Conservation (phyloP, 1,140 invertebrate genomes). For the Calycopis cecrops region DNA sequence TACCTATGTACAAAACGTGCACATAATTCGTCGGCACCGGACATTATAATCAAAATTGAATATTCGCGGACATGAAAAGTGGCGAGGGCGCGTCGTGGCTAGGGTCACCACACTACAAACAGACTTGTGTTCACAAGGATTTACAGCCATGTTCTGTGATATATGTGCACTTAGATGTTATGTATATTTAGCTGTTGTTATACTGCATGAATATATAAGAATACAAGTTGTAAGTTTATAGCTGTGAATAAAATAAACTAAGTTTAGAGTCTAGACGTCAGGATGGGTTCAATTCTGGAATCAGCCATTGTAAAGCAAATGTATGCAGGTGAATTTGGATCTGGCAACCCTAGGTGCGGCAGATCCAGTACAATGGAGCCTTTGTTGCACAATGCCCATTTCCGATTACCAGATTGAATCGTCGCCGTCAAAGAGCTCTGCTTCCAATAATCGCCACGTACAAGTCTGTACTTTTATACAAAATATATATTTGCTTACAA, state of each 20-base stretch:
- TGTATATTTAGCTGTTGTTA: no score
- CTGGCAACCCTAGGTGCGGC: conserved; percentile 10
- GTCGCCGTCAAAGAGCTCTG: conserved; percentile 55
- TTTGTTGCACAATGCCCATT: conserved; percentile 70
- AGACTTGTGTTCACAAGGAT: no score
- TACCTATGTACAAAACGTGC: no score
- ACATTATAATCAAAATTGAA: conserved; percentile 27
- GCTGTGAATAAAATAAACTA: no score
- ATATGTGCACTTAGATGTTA: no score
- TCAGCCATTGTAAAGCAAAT: no score
- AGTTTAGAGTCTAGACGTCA: no score
- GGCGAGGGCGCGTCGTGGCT: conserved; percentile 32
- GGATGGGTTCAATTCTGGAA: no score
- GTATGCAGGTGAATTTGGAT: neutral
- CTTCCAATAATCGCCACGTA: conserved; percentile 44
- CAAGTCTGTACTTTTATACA: neutral
- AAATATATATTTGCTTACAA: neutral
- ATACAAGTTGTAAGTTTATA: no score
- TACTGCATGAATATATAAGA: no score
- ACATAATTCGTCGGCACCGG: neutral
- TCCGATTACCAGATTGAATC: conserved; percentile 72
- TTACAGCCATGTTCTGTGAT: no score
- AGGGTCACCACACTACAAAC: neutral
- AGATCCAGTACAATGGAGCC: conserved; percentile 50
- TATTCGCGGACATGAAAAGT: conserved; percentile 40